phyloP scores from a whole-genome alignment of 2,113 vertebrate genomes.

The Mellivora capensis region DNA sequence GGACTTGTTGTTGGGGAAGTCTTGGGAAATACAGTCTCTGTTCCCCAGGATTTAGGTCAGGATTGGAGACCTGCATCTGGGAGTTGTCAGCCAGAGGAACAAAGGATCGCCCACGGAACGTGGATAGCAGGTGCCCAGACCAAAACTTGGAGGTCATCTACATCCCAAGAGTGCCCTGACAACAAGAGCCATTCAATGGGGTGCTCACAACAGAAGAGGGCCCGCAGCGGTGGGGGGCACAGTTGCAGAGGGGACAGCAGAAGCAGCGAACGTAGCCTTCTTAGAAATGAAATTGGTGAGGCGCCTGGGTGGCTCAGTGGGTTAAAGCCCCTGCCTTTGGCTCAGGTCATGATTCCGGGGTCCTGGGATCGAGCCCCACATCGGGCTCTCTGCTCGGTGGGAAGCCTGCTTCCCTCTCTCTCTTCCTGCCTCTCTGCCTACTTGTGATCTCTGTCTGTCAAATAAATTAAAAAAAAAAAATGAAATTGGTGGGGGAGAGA shows the following conservation, averaged over 20 bases:
- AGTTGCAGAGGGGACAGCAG: not conserved
- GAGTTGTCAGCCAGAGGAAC: not conserved
- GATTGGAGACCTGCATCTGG: not conserved
- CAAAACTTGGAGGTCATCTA: not conserved
- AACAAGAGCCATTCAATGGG: not conserved
- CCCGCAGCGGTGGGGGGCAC: rapidly evolving
- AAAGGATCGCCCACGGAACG: not conserved
- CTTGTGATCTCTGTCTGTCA: too few species aligned
- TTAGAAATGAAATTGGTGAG: not conserved
- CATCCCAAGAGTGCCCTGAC: not conserved
- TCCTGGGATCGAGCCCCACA: too few species aligned
- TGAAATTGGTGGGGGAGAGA: not conserved
- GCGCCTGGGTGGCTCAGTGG: too few species aligned
- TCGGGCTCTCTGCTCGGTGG: too few species aligned
- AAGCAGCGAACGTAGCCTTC: not conserved
- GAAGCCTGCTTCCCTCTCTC: too few species aligned
- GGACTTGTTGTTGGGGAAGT: not conserved
- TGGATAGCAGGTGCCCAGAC: not conserved
- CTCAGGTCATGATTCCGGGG: too few species aligned
- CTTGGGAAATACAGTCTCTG: not conserved
- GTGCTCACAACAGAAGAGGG: rapidly evolving
- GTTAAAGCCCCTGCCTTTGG: too few species aligned
- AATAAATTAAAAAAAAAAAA: too few species aligned
- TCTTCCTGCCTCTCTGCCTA: too few species aligned
- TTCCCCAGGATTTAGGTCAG: not conserved